Evolutionary conservation across 1,140 invertebrate species (phyloP).

Genomic region (Macrotrachela quadricornifera): DNA sequence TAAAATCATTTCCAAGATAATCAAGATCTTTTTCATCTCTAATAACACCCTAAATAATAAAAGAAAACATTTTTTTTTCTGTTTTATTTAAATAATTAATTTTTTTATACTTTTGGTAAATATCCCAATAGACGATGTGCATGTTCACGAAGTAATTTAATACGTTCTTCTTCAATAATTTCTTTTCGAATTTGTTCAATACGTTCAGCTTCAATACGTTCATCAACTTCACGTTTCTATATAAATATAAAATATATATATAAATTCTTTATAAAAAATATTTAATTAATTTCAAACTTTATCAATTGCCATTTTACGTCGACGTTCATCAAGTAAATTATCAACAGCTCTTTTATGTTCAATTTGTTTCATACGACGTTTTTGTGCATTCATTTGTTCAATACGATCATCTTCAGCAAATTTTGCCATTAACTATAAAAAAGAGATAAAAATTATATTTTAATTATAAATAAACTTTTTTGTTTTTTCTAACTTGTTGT

Average conservation of each 20-base stretch:
- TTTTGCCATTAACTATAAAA: constrained; percentile 26
- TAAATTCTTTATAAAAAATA: background rate
- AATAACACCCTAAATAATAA: constrained; percentile 18
- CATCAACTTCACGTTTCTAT: constrained; percentile 19
- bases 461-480: background rate
- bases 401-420: constrained; percentile 32
- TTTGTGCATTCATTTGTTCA: constrained; percentile 31
- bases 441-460: background rate
- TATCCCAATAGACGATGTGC: constrained; percentile 26
- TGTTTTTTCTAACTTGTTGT: constrained; percentile 15
- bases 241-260: constrained; percentile 1
- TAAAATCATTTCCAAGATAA: constrained; percentile 22
- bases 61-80: too few species aligned
- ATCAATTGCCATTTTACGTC: constrained; percentile 18
- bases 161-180: constrained; percentile 30
- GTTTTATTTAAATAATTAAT: too few species aligned
- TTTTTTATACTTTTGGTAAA: constrained; percentile 17
- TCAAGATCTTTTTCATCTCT: constrained; percentile 21
- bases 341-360: constrained; percentile 29
- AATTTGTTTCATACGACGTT: constrained; percentile 26
- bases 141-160: constrained; percentile 25
- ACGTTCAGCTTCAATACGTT: constrained; percentile 15
- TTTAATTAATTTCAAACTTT: constrained; percentile 11
- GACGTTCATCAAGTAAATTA: constrained; percentile 20
- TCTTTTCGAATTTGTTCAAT: constrained; percentile 22